Evolutionary conservation across 2,797 vertebrate genomes (phyloP), one percentile per base, ranked within the genome.

Genomic region (Lepilemur ruficaudatus): DNA sequence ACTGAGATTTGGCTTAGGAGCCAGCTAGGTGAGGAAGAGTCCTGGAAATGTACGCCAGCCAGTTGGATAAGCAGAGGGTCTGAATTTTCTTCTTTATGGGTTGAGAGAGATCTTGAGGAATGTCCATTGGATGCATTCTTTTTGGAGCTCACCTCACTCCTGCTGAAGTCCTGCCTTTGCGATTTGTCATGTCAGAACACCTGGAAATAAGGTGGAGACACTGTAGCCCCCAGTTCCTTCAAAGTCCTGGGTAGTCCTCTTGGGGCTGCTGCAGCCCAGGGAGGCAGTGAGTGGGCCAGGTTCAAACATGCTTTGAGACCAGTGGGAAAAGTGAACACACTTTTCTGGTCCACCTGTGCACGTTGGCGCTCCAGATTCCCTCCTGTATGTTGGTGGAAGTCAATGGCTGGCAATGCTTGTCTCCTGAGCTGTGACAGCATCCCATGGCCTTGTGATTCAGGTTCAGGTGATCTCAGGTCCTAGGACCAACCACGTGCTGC

Each of bases 91-190:
- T 55, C 2, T 32, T 57, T 46, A 79, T 8, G 67, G 18, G 4
- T 23, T 50, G 55, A 67, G 76, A 69, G n/a, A 4, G n/a, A 28
- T 80, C 35, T 22, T 43, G 43, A 91, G 96, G 35, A 55, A 6
- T 23, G 20, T 61, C 30, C 72, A 17, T 43, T 55, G 81, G 55
- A 20, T 43, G 25, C 55, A 15, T 38, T 78, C 73, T 79, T 89
- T 81, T 59, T 35, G 75, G 52, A 86, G 22, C 4, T n/a, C 70
- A 5, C 18, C 15, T 88, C 3, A 17, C 22, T 59, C 14, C 84
- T 83, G 32, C 63, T 88, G 17, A 73, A 38, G 61, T 87, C 65
- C 50, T 87, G 63, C 70, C 61, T 93, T 87, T 69, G 32, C 70
- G 82, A 95, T 43, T 79, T 90, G 32, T 76, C 46, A 5, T 8